Percentiles rank a stretch among this genome's conserved stretches.
Evolutionary conservation across 2,888 invertebrate genomes (phyloP).

Genomic region (Itoplectis maculator): DNA sequence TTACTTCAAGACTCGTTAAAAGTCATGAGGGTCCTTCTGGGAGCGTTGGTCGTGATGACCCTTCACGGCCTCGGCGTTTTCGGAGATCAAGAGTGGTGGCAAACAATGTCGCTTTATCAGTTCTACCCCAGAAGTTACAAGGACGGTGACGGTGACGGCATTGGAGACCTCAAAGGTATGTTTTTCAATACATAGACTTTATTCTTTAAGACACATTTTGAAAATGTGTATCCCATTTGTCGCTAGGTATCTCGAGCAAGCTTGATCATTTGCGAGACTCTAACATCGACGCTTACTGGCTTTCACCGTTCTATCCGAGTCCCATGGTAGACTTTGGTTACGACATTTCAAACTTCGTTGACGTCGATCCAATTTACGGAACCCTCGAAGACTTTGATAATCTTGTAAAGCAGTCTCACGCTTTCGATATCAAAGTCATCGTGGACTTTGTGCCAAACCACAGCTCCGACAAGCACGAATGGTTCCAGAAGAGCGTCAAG

Average conservation of each 20-base stretch:
- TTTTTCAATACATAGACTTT: not conserved
- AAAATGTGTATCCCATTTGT: not conserved
- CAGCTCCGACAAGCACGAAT: slow-evolving; percentile 90
- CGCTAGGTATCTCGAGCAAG: slow-evolving; percentile 87
- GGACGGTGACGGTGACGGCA: slow-evolving; percentile 93
- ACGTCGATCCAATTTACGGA: slow-evolving; percentile 90
- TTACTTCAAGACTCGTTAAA: not conserved
- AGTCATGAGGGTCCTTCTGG: slow-evolving; percentile 39
- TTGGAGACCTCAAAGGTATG: slow-evolving; percentile 92
- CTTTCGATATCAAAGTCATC: slow-evolving; percentile 84
- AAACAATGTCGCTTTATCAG: slow-evolving; percentile 93
- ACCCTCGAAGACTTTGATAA: slow-evolving; percentile 89
- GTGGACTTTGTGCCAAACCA: slow-evolving; percentile 91
- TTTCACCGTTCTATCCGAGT: slow-evolving; percentile 88
- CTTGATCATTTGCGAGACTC: slow-evolving; percentile 88
- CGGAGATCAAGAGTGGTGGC: slow-evolving; percentile 91
- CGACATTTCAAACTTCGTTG: slow-evolving; percentile 90
- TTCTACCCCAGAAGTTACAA: slow-evolving; percentile 94
- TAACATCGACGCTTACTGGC: slow-evolving; percentile 89
- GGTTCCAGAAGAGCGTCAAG: slow-evolving; percentile 90
- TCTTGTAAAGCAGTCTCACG: slow-evolving; percentile 86
- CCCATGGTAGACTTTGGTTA: slow-evolving; percentile 93
- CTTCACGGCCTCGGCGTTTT: slow-evolving; percentile 59
- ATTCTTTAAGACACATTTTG: not conserved
- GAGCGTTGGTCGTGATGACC: slow-evolving; percentile 35